phyloP scores from a whole-genome alignment of 2,797 vertebrate species.

The Oophaga sylvatica region DNA sequence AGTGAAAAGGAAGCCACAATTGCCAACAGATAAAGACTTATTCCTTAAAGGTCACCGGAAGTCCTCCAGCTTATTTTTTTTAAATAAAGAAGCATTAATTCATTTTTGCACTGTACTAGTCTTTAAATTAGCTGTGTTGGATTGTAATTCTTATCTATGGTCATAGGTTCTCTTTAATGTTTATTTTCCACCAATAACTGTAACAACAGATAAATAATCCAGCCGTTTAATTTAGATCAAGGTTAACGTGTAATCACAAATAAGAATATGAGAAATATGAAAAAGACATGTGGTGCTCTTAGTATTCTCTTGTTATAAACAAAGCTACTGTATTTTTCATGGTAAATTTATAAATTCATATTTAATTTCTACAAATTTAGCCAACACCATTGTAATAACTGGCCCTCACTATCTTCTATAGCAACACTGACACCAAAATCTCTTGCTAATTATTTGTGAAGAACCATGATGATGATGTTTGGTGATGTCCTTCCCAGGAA shows the following conservation, averaged over 20 bases:
- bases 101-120: slow-evolving; percentile 3
- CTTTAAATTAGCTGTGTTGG: neutral
- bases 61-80: neutral
- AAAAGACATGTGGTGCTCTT: neutral
- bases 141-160: neutral
- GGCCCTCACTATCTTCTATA: neutral
- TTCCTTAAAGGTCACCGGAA: slow-evolving; percentile 19
- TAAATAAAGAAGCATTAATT: neutral
- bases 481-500: neutral
- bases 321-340: neutral
- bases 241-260: neutral
- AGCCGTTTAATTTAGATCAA: neutral
- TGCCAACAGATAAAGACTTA: slow-evolving; percentile 20
- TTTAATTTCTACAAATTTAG: no score
- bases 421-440: neutral
- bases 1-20: slow-evolving; percentile 26
- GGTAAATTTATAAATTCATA: neutral
- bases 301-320: neutral
- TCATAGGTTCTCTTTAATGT: neutral
- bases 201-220: neutral
- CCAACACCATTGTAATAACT: neutral
- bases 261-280: neutral
- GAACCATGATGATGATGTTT: neutral
- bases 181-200: neutral
- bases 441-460: neutral